Evolutionary conservation across 2,797 vertebrate genomes (phyloP).

Genomic region (Chromobotia macracanthus): DNA sequence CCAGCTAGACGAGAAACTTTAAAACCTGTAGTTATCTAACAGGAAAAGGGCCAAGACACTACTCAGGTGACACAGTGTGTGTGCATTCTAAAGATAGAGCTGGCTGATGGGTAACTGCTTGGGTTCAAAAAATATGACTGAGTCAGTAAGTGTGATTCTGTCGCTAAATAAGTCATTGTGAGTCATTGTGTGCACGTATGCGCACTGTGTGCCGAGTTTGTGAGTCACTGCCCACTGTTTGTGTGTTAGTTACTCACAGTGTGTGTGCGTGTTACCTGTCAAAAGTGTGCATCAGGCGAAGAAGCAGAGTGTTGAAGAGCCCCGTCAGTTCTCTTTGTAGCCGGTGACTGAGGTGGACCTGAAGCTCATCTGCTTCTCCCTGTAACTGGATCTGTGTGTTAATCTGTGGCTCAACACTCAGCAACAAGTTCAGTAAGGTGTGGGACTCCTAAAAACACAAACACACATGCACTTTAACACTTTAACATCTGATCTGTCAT

Average conservation of each 20-base stretch:
- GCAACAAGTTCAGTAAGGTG: constrained; percentile 76
- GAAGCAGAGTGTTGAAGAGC: constrained; percentile 85
- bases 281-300: constrained; percentile 72
- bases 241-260: not conserved
- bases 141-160: constrained; percentile 30
- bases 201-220: not conserved
- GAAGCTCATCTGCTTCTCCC: constrained; percentile 77
- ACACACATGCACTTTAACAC: constrained; percentile 35
- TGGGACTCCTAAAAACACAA: constrained; percentile 71
- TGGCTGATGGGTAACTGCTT: constrained; percentile 2
- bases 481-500: constrained; percentile 12
- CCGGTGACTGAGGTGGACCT: constrained; percentile 82
- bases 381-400: constrained; percentile 54
- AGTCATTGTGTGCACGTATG: constrained; percentile 11
- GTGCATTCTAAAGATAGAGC: constrained; percentile 32
- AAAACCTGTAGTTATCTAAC: not conserved
- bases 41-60: not conserved
- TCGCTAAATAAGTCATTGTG: not conserved
- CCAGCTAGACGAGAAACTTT: too few species aligned
- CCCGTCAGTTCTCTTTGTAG: constrained; percentile 88
- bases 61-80: constrained; percentile 5
- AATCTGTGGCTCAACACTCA: constrained; percentile 74
- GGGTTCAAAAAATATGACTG: constrained; percentile 21
- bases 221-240: not conserved
- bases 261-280: constrained; percentile 81